A percentile compares a stretch with the other conserved stretches of the same genome.
phyloP scores from a whole-genome alignment of 2,888 invertebrate species.

The Orchesella flavescens region DNA sequence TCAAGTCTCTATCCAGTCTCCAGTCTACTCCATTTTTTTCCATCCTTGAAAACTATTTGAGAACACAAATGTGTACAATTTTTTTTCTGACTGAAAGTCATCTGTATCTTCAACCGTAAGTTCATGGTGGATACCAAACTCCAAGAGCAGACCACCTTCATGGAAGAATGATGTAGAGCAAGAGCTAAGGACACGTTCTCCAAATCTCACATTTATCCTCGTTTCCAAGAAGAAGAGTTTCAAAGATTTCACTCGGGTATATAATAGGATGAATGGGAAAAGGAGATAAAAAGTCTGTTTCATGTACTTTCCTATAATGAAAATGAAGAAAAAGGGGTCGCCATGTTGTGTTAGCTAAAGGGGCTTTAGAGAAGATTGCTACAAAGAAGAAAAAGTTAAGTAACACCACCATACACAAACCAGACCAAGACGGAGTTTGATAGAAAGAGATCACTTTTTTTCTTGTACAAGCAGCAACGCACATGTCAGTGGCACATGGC shows the following conservation, averaged over 20 bases:
- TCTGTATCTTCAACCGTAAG: too few relatives aligned
- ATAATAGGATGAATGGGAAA: not conserved
- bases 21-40: too few relatives aligned
- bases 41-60: too few relatives aligned
- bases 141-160: too few relatives aligned
- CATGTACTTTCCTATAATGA: not conserved
- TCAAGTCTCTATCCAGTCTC: conserved; percentile 1
- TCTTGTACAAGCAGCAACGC: conserved; percentile 31
- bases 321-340: not conserved
- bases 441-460: not conserved
- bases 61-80: too few relatives aligned
- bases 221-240: conserved; percentile 28
- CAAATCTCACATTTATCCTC: conserved; percentile 33
- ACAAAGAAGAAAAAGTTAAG: not conserved
- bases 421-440: not conserved
- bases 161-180: not conserved
- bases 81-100: too few relatives aligned
- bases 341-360: not conserved
- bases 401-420: too few relatives aligned
- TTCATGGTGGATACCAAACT: too few relatives aligned
- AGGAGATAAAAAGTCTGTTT: not conserved
- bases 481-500: conserved; percentile 63
- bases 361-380: not conserved
- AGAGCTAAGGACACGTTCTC: not conserved
- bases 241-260: not conserved